Evolutionary conservation across 2,888 invertebrate genomes (phyloP).

Genomic region (Metalampra italica): DNA sequence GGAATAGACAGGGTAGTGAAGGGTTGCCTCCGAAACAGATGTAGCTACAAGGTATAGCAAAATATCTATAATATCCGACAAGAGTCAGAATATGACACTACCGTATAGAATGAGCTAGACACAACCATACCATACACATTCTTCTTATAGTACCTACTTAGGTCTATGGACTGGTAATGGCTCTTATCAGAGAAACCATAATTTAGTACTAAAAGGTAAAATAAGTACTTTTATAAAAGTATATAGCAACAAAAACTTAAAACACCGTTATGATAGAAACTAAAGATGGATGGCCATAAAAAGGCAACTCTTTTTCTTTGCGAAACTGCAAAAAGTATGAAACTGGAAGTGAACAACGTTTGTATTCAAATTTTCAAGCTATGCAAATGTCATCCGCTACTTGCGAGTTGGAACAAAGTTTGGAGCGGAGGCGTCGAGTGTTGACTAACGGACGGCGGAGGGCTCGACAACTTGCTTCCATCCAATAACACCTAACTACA

Average conservation of each 20-base stretch:
- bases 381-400: slow-evolving; percentile 28
- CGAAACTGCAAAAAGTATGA: slow-evolving; percentile 13
- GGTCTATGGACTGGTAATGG: too few relatives aligned
- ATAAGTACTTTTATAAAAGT: too few relatives aligned
- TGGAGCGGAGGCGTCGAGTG: slow-evolving; percentile 2
- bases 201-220: too few relatives aligned
- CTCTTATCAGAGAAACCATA: too few relatives aligned
- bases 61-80: too few relatives aligned
- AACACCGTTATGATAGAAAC: not conserved
- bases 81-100: too few relatives aligned
- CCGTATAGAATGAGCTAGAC: too few relatives aligned
- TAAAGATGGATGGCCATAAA: not conserved
- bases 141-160: too few relatives aligned
- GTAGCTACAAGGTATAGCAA: too few relatives aligned
- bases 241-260: not conserved
- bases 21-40: too few relatives aligned
- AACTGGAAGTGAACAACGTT: slow-evolving; percentile 21
- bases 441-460: slow-evolving; percentile 9
- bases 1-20: too few relatives aligned
- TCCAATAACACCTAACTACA: not conserved
- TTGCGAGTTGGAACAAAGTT: slow-evolving; percentile 15
- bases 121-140: too few relatives aligned
- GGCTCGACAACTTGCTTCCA: slow-evolving; percentile 3
- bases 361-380: slow-evolving; percentile 30
- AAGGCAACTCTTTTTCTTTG: slow-evolving; percentile 1